Percentiles rank a stretch among this genome's conserved stretches.
These are phyloP conservation scores for Euphydryas editha DNA, from an alignment of 2,888 invertebrate species.

Conservation along the genomic window DNA sequence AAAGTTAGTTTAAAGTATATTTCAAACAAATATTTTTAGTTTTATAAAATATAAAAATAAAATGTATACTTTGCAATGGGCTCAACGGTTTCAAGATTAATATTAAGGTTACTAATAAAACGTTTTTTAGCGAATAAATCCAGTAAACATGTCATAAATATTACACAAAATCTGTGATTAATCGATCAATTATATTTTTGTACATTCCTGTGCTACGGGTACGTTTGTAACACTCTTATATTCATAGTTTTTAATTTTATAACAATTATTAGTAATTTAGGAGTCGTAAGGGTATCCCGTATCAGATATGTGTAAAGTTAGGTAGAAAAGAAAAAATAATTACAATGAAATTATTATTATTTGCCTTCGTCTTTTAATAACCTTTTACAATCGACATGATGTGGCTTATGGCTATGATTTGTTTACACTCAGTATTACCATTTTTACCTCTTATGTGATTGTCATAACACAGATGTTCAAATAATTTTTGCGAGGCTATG, in stretches of 20 bases:
- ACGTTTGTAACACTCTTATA: slow-evolving; percentile 44
- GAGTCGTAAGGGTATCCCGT: slow-evolving; percentile 6
- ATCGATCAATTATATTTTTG: slow-evolving; percentile 74
- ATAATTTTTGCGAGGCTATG: slow-evolving; percentile 38
- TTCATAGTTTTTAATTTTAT: slow-evolving; percentile 33
- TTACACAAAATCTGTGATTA: slow-evolving; percentile 63
- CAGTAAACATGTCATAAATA: slow-evolving; percentile 27
- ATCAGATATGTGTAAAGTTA: neutral
- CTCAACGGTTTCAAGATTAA: slow-evolving; percentile 18
- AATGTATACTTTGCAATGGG: neutral
- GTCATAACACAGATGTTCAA: neutral
- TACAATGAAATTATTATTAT: neutral
- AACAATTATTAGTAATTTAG: slow-evolving; percentile 13
- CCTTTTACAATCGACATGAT: neutral
- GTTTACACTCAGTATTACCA: slow-evolving; percentile 39
- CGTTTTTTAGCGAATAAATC: neutral
- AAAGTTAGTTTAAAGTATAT: too few relatives aligned
- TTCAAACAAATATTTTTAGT: too few relatives aligned
- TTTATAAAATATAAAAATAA: neutral
- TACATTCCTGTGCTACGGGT: slow-evolving; percentile 82
- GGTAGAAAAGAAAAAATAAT: neutral
- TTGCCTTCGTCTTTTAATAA: neutral
- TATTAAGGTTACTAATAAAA: slow-evolving; percentile 36
- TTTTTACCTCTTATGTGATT: slow-evolving; percentile 21
- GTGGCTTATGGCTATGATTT: slow-evolving; percentile 35